These are phyloP conservation scores for Andrena trimmerana DNA, from an alignment of 2,888 invertebrate genomes.

Conservation along the genomic window DNA sequence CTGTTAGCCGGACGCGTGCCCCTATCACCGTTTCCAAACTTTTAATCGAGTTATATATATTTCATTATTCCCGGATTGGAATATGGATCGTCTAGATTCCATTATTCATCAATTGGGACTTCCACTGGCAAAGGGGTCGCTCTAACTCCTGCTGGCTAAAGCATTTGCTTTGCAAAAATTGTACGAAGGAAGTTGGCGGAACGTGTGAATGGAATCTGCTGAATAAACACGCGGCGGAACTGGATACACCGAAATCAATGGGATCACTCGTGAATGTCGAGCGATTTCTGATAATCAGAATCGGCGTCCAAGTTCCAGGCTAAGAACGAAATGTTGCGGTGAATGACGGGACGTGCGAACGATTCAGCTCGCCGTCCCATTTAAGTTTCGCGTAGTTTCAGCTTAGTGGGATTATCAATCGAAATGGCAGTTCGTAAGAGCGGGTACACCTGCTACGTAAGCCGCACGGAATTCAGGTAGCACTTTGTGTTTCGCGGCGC, in stretches of 20 bases:
- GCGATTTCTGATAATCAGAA: not conserved
- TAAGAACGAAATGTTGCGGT: not conserved
- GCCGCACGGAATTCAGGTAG: slow-evolving; percentile 59
- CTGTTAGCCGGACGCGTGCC: too few species aligned
- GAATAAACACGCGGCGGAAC: too few species aligned
- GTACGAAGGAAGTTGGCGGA: not conserved
- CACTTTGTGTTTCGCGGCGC: slow-evolving; percentile 69
- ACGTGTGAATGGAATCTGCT: too few species aligned
- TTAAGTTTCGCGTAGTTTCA: slow-evolving; percentile 28
- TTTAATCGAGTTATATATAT: slow-evolving; percentile 47
- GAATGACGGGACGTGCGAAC: slow-evolving; percentile 21
- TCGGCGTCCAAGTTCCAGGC: not conserved
- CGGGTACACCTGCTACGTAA: slow-evolving; percentile 59
- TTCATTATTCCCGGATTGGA: slow-evolving; percentile 53
- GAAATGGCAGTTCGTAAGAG: slow-evolving; percentile 41
- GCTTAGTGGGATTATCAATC: slow-evolving; percentile 49
- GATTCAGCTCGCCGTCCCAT: slow-evolving; percentile 38
- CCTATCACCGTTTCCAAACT: slow-evolving; percentile 9
- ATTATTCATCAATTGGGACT: slow-evolving; percentile 48
- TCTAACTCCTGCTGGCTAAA: not conserved
- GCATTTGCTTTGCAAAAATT: slow-evolving; percentile 28
- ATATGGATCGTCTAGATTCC: slow-evolving; percentile 37
- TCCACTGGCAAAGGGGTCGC: not conserved
- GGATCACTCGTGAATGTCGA: not conserved
- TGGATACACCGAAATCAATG: too few species aligned